Evolutionary conservation across 2,797 vertebrate genomes (phyloP), one percentile per base, ranked within the genome.

Genomic region (Oreochromis grahami): DNA sequence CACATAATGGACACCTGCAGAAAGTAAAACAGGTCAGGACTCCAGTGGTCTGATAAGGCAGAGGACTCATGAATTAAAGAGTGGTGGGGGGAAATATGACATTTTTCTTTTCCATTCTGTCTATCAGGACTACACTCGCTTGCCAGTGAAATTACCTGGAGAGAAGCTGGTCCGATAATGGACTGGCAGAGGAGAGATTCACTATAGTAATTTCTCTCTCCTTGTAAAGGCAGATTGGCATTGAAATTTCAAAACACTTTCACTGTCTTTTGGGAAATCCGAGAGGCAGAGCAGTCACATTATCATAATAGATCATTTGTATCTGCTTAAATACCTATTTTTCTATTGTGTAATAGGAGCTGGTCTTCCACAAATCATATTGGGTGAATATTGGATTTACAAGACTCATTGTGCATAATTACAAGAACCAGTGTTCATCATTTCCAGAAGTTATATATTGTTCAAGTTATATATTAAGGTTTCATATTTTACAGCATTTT

Each of bases 21-120:
- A 95, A 96, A 96, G 94, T 96, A 96, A 96, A 95, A 95, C 91
- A 94, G 94, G 95, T 95, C 94, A 95, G 92, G 93, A 93, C 95
- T 96, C 93, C 88, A 88, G 94, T 84, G 92, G 88, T 91, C 93
- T 93, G 95, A 96, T 96, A 96, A 96, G 91, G 93, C 86, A 90
- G 87, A 92, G 89, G 88, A 95, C 95, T 96, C 95, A 94, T 95
- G 95, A 96, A 96, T 95, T 95, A 96, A 95, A 96, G 91, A 94
- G 93, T 80, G 93, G 92, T 88, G 90, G 86, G 90, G 91, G 94
- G 88, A 93, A 94, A 95, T 94, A 94, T 95, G 92, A 95, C 92
- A 94, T 95, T 95, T 95, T 96, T 89, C 89, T 91, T 95, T 95
- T 93, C 95, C 89, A 91, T 94, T 95, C 88, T 86, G 91, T 95